Conservation (phyloP, 2,113 vertebrate genomes). For the Onychostruthus taczanowskii region DNA sequence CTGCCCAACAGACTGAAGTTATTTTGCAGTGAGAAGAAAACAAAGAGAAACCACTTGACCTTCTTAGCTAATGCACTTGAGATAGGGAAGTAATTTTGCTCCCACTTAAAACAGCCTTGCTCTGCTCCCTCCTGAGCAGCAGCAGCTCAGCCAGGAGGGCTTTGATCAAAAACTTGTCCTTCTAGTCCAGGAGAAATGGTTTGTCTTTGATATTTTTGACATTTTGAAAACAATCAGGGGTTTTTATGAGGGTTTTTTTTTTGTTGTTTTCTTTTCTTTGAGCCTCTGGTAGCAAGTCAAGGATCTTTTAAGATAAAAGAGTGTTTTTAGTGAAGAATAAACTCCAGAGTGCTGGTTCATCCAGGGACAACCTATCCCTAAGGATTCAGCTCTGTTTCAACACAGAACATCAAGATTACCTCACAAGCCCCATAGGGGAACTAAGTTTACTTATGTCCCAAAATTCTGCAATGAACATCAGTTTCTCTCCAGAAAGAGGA, state of each 20-base stretch:
- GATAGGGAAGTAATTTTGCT: not conserved
- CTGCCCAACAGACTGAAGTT: not conserved
- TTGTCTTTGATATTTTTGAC: not conserved
- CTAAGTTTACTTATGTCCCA: not conserved
- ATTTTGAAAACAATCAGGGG: not conserved
- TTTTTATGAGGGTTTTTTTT: too few species aligned
- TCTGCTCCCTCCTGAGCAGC: not conserved
- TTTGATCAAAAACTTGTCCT: not conserved
- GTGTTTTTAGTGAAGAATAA: not conserved
- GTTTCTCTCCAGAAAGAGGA: not conserved
- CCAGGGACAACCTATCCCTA: not conserved
- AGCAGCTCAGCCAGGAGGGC: not conserved
- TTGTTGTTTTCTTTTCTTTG: not conserved
- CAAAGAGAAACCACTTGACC: not conserved
- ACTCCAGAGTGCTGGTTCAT: not conserved
- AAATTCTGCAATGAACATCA: not conserved
- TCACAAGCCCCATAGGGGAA: not conserved
- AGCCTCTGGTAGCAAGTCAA: not conserved
- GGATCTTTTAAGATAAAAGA: not conserved
- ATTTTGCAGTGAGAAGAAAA: not conserved
- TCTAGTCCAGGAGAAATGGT: not conserved
- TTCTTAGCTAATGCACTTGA: not conserved
- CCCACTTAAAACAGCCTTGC: not conserved
- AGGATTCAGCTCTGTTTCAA: not conserved
- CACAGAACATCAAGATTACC: not conserved